Evolutionary conservation across 2,113 vertebrate species (phyloP), one percentile per base, ranked within the genome.

Genomic region (Hippocampus zosterae): DNA sequence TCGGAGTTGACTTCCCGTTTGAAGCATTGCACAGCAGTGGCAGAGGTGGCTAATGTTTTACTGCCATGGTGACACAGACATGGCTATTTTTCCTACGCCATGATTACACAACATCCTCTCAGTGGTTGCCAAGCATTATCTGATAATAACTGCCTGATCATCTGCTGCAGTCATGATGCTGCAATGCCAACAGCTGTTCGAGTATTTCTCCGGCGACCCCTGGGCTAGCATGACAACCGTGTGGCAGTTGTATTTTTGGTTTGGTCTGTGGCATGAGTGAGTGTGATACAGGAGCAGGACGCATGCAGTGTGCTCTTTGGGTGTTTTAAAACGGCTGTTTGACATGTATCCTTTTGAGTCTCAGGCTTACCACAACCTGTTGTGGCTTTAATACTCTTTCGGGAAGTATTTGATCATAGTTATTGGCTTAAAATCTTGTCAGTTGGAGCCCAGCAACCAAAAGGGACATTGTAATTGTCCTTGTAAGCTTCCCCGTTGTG

Each of bases 381-480:
- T 90, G 87, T 91, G 65, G 59, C 57, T 64, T 50, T 67, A 42
- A 70, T 65, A 55, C 86, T 86, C 83, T 86, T 72, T 42, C 81
- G 81, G 84, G 86, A 87, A 89, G 86, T 78, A 27, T 80, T 74
- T 86, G 70, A 83, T 85, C 81, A 83, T 72, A 71, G 85, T 86
- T 74, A 88, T 87, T 80, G 84, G 76, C 82, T 83, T 82, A 85
- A 82, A 84, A 83, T 82, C 69, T 83, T 64, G 81, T 75, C 76
- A 81, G 76, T 75, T 67, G 68, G 76, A 79, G 77, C 76, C 71
- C 68, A 64, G 70, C 71, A 53, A 8, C 62, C 46, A 63, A 70
- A 76, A 76, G 3, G 21, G 55, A 59, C 69, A 82, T 85, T 84
- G 78, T 79, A 70, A 83, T 73, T 82, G 74, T 80, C 50, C 70